Conservation (phyloP, 2,888 invertebrate genomes). For the Agapostemon virescens region DNA sequence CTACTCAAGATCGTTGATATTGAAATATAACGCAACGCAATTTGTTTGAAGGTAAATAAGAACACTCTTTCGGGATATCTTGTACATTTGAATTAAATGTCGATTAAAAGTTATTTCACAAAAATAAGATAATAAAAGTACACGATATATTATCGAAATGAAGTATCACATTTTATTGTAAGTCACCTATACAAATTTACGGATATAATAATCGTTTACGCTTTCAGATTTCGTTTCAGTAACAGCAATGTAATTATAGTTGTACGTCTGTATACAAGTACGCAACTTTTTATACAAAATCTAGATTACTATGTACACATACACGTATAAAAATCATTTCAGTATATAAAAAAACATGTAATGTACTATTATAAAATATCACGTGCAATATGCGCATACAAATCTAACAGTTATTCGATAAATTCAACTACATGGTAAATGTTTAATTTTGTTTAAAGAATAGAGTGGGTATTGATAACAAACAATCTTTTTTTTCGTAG, state of each 20-base stretch:
- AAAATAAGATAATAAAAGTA: neutral
- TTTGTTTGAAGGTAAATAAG: too few species aligned
- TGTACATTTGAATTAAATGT: neutral
- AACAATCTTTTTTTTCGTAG: neutral
- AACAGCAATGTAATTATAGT: constrained; percentile 7
- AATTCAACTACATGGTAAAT: neutral
- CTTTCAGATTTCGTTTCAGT: neutral
- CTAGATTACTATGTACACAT: constrained; percentile 8
- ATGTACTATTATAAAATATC: constrained; percentile 25
- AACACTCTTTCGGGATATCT: too few species aligned
- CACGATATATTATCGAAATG: neutral
- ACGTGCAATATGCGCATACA: constrained; percentile 18
- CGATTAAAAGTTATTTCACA: neutral
- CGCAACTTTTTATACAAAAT: constrained; percentile 25
- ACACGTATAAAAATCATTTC: constrained; percentile 15
- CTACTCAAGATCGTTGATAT: too few species aligned
- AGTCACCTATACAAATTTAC: constrained; percentile 13
- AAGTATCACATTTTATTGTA: constrained; percentile 48
- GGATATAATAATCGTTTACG: constrained; percentile 19
- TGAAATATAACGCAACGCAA: too few species aligned
- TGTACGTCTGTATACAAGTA: constrained; percentile 10
- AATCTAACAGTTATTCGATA: constrained; percentile 9
- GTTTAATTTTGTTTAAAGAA: neutral
- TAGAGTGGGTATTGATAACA: neutral
- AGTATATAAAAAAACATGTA: neutral